Percentiles rank a stretch among this genome's conserved stretches.
phyloP scores from a whole-genome alignment of 2,888 invertebrate species.

The Hoplodrina ambigua region DNA sequence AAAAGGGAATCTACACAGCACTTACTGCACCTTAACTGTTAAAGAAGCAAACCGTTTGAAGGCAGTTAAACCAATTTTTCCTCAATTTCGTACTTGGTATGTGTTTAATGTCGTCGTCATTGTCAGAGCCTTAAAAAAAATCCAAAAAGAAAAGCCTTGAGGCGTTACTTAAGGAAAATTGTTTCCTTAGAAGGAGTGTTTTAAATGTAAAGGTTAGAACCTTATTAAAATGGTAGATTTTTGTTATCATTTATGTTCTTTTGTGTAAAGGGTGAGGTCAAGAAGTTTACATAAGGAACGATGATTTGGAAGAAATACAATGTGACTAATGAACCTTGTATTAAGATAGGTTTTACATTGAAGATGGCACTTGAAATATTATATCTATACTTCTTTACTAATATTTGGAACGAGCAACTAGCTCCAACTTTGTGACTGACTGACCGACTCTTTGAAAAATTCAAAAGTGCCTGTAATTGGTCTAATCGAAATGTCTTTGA shows the following conservation, averaged over 20 bases:
- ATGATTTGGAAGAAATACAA: neutral
- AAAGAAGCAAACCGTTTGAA: neutral
- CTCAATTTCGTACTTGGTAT: constrained; percentile 2
- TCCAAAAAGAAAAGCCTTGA: constrained; percentile 33
- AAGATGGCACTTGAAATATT: neutral
- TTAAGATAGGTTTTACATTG: neutral
- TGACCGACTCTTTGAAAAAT: no score
- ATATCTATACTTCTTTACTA: no score
- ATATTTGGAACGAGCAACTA: no score
- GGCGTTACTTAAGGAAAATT: constrained; percentile 18
- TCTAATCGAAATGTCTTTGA: no score
- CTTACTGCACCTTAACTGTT: neutral
- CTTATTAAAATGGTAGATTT: constrained; percentile 6
- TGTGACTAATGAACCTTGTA: neutral
- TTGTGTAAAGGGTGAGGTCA: constrained; percentile 23
- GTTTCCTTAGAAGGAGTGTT: constrained; percentile 3
- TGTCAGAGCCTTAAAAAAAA: neutral
- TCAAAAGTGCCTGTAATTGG: no score
- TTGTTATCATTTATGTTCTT: constrained; percentile 22
- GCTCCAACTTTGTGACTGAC: no score
- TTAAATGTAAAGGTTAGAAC: constrained; percentile 22
- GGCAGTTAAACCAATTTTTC: neutral
- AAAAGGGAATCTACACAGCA: neutral
- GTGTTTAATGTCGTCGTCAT: neutral
- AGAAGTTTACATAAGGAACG: neutral